These are phyloP conservation scores for Pao palembangensis DNA, from an alignment of 2,113 vertebrate species.

Conservation along the genomic window DNA sequence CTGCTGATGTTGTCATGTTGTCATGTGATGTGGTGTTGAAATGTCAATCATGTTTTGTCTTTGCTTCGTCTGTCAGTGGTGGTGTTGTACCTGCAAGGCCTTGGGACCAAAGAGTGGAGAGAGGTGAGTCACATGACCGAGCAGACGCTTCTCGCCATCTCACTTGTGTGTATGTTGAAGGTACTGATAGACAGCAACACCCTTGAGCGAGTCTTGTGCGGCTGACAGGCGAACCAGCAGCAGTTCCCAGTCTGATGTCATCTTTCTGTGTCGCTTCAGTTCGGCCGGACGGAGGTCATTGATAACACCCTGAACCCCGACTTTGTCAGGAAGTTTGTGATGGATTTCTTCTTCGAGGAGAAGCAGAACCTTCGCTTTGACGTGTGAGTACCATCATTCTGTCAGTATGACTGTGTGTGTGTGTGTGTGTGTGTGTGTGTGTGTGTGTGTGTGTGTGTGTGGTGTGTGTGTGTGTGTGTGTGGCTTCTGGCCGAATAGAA, in stretches of 20 bases:
- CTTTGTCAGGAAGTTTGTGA: conserved; percentile 89
- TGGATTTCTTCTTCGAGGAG: conserved; percentile 93
- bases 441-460: no score
- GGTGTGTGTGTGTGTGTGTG: no score
- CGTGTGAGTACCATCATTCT: conserved; percentile 78
- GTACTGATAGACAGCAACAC: neutral
- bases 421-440: no score
- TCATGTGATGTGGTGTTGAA: neutral
- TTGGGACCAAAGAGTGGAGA: conserved; percentile 83
- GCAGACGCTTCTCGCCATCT: neutral
- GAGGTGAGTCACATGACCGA: conserved; percentile 75
- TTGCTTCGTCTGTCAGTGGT: conserved; percentile 73
- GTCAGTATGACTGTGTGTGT: neutral
- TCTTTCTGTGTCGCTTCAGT: conserved; percentile 62
- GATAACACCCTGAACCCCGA: conserved; percentile 92
- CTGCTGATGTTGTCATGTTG: no score
- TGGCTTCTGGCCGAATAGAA: no score
- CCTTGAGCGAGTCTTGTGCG: no score
- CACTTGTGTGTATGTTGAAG: neutral
- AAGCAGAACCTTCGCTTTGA: conserved; percentile 93
- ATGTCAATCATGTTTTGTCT: neutral
- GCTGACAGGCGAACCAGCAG: neutral
- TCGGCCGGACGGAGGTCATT: conserved; percentile 90
- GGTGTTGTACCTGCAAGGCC: conserved; percentile 79
- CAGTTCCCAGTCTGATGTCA: neutral